A percentile compares a stretch with the other conserved stretches of the same genome.
Conservation (phyloP, 92 coral and sea anemone genomes). For the Isaurus tuberculatus region DNA sequence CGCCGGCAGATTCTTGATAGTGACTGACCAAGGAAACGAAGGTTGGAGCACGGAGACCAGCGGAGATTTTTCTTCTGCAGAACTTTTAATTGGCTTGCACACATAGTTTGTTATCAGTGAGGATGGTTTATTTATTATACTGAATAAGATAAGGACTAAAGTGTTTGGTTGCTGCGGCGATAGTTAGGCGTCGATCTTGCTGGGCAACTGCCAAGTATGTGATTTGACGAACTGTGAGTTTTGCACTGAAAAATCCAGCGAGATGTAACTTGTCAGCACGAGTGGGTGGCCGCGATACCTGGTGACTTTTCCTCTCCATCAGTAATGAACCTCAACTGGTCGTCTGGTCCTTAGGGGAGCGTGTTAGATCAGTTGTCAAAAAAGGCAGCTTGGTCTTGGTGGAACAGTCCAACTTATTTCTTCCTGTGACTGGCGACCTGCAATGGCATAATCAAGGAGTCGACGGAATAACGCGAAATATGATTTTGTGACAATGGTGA, state of each 20-base stretch:
- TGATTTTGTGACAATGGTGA: slow-evolving; percentile 59
- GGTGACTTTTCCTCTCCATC: slow-evolving; percentile 48
- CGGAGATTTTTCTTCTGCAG: slow-evolving; percentile 45
- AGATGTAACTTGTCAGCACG: not conserved
- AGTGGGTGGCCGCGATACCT: slow-evolving; percentile 54
- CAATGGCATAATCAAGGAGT: slow-evolving; percentile 46
- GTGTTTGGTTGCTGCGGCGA: slow-evolving; percentile 52
- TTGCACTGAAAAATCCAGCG: slow-evolving; percentile 59
- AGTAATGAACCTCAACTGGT: slow-evolving; percentile 65
- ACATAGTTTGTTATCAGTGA: slow-evolving; percentile 59
- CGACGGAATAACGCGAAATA: slow-evolving; percentile 44
- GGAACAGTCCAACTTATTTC: slow-evolving; percentile 50
- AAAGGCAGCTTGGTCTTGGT: not conserved
- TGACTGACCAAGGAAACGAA: slow-evolving; percentile 36
- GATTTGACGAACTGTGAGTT: slow-evolving; percentile 27
- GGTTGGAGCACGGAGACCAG: slow-evolving; percentile 45
- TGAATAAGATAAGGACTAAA: slow-evolving; percentile 61
- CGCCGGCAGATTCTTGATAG: slow-evolving; percentile 45
- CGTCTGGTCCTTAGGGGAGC: slow-evolving; percentile 56
- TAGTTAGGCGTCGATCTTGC: slow-evolving; percentile 56
- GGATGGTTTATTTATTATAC: slow-evolving; percentile 17
- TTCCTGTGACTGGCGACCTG: slow-evolving; percentile 57
- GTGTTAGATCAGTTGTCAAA: not conserved
- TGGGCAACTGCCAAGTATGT: slow-evolving; percentile 67
- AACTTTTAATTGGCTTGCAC: slow-evolving; percentile 57